phyloP scores from a whole-genome alignment of 2,888 invertebrate genomes.

The Drosophila nr. perissopoda region DNA sequence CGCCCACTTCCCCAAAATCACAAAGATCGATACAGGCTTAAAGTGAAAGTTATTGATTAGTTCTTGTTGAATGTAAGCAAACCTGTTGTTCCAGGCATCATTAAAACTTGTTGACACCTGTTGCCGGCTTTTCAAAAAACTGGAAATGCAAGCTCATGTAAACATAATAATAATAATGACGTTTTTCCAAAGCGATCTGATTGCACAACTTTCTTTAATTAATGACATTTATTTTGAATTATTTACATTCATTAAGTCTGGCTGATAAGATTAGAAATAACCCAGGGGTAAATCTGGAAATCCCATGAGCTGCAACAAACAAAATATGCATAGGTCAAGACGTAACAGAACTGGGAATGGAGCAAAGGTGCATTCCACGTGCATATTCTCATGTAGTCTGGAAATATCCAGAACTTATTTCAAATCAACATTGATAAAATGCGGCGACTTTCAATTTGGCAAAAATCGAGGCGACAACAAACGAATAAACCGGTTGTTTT shows the following conservation, averaged over 20 bases:
- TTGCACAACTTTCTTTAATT: slow-evolving; percentile 28
- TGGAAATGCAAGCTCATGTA: background rate
- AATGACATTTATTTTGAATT: background rate
- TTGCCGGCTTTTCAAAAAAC: background rate
- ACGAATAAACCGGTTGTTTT: slow-evolving; percentile 33
- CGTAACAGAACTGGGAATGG: slow-evolving; percentile 4
- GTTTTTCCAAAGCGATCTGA: slow-evolving; percentile 3
- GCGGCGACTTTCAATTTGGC: background rate
- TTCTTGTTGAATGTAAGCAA: background rate
- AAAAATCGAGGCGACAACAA: background rate
- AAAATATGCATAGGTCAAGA: slow-evolving; percentile 29
- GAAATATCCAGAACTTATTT: slow-evolving; percentile 11
- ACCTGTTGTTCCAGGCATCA: slow-evolving; percentile 1
- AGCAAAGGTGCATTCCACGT: slow-evolving; percentile 6
- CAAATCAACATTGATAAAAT: slow-evolving; percentile 16
- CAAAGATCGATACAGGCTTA: background rate
- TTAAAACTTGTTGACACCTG: background rate
- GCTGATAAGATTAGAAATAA: slow-evolving; percentile 45
- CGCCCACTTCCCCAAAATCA: background rate
- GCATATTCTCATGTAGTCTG: background rate
- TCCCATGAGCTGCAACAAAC: slow-evolving; percentile 13
- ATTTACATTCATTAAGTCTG: slow-evolving; percentile 5
- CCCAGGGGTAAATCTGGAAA: slow-evolving; percentile 28
- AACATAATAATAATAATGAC: slow-evolving; percentile 21
- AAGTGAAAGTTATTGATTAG: background rate